Conservation (phyloP, 2,113 vertebrate species). For the Tachuris rubrigastra region DNA sequence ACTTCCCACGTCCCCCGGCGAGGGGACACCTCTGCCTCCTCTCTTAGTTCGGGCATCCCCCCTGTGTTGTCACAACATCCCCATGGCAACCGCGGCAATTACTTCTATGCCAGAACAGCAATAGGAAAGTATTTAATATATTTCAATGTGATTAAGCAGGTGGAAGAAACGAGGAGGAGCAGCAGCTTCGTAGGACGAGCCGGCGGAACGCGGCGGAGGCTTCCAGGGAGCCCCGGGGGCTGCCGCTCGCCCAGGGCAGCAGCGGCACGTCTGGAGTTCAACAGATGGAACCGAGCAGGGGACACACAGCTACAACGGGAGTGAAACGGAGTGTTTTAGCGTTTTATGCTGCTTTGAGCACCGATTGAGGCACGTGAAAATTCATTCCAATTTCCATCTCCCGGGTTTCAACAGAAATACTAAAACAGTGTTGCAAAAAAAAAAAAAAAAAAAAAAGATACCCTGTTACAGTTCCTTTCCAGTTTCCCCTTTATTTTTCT, state of each 20-base stretch:
- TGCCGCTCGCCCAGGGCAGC: background rate
- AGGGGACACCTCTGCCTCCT: background rate
- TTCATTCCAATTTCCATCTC: background rate
- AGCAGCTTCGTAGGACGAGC: background rate
- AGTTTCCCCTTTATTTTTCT: background rate
- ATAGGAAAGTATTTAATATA: constrained; percentile 7
- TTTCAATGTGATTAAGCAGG: constrained; percentile 23
- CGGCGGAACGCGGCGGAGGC: background rate
- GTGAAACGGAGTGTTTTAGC: background rate
- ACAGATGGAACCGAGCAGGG: background rate
- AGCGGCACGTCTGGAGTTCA: rapidly evolving
- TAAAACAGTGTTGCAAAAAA: background rate
- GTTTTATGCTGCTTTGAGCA: background rate
- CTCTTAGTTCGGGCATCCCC: background rate
- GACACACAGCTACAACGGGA: rapidly evolving
- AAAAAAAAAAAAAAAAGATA: background rate
- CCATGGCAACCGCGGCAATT: constrained; percentile 8
- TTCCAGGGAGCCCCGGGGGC: background rate
- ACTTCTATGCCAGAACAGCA: background rate
- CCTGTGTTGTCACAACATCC: background rate
- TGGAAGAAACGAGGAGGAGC: background rate
- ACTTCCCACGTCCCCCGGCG: background rate
- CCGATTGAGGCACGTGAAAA: background rate
- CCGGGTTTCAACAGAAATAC: background rate
- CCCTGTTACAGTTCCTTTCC: background rate